A percentile compares a stretch with the other conserved stretches of the same genome.
These are phyloP conservation scores for Eriosoma lanigerum DNA, from an alignment of 1,140 invertebrate species.

Conservation along the genomic window DNA sequence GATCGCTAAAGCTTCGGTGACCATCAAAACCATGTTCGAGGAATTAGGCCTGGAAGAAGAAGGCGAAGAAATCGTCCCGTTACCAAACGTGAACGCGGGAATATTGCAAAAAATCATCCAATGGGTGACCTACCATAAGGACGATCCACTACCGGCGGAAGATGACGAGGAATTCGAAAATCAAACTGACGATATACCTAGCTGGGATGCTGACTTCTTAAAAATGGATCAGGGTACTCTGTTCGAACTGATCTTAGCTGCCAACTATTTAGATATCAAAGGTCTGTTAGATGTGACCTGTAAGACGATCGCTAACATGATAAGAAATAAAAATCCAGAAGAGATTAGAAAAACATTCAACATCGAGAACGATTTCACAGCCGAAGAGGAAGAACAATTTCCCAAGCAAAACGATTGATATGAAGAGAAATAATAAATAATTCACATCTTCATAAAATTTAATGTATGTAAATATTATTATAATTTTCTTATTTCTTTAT, in stretches of 20 bases:
- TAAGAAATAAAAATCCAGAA: slow-evolving; percentile 96
- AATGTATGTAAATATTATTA: no score
- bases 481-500: neutral
- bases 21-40: slow-evolving; percentile 99
- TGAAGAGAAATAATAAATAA: slow-evolving; percentile 82
- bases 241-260: slow-evolving; percentile 78
- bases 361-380: slow-evolving; percentile 98
- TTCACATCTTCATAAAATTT: neutral
- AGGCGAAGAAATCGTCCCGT: slow-evolving; percentile 92
- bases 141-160: slow-evolving; percentile 92
- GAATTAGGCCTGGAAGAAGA: slow-evolving; percentile 93
- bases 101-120: slow-evolving; percentile 96
- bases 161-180: slow-evolving; percentile 99
- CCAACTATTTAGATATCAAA: no score
- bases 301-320: slow-evolving; percentile 99
- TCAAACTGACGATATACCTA: slow-evolving; percentile 95
- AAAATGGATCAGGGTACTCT: slow-evolving; percentile 86
- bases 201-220: slow-evolving; percentile 98
- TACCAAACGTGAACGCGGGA: slow-evolving; percentile 97
- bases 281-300: no score
- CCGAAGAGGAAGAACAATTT: slow-evolving; percentile 91
- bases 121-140: slow-evolving; percentile 93
- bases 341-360: slow-evolving; percentile 99
- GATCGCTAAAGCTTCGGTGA: no score
- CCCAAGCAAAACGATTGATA: slow-evolving; percentile 99